Evolutionary conservation across 1,140 invertebrate genomes (phyloP).

Genomic region (Apolygus lucorum): DNA sequence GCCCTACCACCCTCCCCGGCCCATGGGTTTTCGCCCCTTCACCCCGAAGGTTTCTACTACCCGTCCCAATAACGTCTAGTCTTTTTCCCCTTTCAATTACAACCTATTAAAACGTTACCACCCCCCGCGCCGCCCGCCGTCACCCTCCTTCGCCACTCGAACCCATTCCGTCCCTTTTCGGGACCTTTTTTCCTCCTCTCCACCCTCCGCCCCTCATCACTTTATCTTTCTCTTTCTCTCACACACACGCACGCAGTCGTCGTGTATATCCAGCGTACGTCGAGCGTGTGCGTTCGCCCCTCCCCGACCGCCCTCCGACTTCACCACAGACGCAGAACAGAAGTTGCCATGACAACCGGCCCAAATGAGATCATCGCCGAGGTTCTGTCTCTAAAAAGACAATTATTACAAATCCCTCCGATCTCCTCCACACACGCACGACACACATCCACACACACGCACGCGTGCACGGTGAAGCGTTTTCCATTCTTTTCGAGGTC

Average conservation of each 20-base stretch:
- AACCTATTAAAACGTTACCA: slow-evolving; percentile 9
- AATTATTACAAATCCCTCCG: not conserved
- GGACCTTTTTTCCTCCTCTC: not conserved
- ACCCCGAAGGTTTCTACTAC: not conserved
- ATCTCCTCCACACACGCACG: too few relatives aligned
- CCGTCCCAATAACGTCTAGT: slow-evolving; percentile 15
- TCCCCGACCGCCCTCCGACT: not conserved
- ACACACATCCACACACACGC: too few relatives aligned
- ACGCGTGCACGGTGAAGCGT: too few relatives aligned
- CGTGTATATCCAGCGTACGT: too few relatives aligned
- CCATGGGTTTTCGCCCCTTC: too few relatives aligned
- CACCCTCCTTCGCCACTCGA: not conserved
- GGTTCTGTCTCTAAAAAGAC: not conserved
- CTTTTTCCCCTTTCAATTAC: slow-evolving; percentile 10
- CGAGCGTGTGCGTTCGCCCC: too few relatives aligned
- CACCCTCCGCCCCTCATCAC: not conserved
- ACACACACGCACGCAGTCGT: too few relatives aligned
- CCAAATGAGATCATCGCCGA: not conserved
- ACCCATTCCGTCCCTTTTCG: not conserved
- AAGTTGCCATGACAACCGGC: not conserved
- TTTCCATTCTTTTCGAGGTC: too few relatives aligned
- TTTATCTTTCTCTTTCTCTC: not conserved
- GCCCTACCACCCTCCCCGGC: slow-evolving; percentile 1
- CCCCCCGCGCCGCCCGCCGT: too few relatives aligned
- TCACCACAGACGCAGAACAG: not conserved